Evolutionary conservation across 2,888 invertebrate species (phyloP), one percentile per base, ranked within the genome.

Genomic region (Zygaena filipendulae): DNA sequence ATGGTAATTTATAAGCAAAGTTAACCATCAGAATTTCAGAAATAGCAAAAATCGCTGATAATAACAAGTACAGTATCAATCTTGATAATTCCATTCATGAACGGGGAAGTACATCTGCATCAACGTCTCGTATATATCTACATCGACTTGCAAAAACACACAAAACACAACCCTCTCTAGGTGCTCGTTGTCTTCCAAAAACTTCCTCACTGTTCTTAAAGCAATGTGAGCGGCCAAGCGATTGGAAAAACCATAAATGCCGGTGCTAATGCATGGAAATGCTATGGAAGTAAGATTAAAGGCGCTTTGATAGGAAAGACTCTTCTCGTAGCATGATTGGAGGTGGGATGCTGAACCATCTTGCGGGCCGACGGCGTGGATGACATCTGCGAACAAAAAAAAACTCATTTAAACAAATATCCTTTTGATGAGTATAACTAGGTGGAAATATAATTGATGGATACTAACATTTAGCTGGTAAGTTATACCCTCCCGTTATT

Each of bases 211-310:
- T 1, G 86, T 84, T 12, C 68, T 59, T 4, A 90, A 55, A 3
- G 92, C 93, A 3, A 93, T 84, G 44, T 87, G 84, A 1, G 91
- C 89, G 0, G 95, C 95, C 18, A 85, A 64, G 34, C 84, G 83
- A 54, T 87, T 87, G 0, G 94, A 94, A 60, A 93, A 95, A 0
- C 92, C 92, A 58, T 92, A 95, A 36, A 95, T 83, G n/a, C 95
- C 95, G 3, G 95, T 95, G 0, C 93, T 91, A 51, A 95, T 91
- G 54, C 95, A 95, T 1, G 94, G 94, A 56, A 95, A 94, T 0
- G 94, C 93, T 23, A 93, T 83, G 3, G 87, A 82, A 24, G 72
- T 71, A 2, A 92, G 47, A 2, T 82, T 60, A 37, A 87, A 79
- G 14, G 82, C 61, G 8, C 67, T 50, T 29, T 83, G 81, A 9